Conservation (phyloP, 1,140 invertebrate genomes). For the Drosophila rufa region DNA sequence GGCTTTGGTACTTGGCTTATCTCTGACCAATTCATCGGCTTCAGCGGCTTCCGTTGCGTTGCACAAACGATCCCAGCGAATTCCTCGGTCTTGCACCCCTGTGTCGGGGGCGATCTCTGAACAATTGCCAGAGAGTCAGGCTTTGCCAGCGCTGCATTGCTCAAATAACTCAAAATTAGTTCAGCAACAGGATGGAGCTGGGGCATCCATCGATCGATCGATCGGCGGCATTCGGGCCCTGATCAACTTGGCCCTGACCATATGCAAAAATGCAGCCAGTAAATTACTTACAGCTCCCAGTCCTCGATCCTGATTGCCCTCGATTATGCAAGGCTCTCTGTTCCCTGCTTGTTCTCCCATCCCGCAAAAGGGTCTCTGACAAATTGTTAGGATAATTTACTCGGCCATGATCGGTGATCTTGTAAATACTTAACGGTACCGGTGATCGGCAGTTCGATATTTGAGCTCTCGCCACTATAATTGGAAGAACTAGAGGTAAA, state of each 20-base stretch:
- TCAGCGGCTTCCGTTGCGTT: slow-evolving; percentile 65
- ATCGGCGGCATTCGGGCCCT: slow-evolving; percentile 60
- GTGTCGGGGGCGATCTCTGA: slow-evolving; percentile 62
- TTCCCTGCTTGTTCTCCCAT: neutral
- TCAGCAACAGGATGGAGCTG: slow-evolving; percentile 31
- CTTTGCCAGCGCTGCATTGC: slow-evolving; percentile 46
- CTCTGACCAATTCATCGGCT: slow-evolving; percentile 33
- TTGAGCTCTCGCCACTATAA: neutral
- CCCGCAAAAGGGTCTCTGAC: slow-evolving; percentile 8
- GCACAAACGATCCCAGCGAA: slow-evolving; percentile 10
- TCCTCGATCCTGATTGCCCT: slow-evolving; percentile 1
- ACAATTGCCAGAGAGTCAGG: slow-evolving; percentile 31
- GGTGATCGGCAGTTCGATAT: neutral
- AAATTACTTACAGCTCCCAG: slow-evolving; percentile 32
- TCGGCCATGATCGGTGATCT: neutral
- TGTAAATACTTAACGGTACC: slow-evolving; percentile 42
- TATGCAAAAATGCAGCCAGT: slow-evolving; percentile 57
- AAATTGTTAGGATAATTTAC: slow-evolving; percentile 51
- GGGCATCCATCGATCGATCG: slow-evolving; percentile 53
- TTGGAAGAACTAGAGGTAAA: too few species aligned
- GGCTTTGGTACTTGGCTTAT: slow-evolving; percentile 43
- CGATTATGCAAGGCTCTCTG: neutral
- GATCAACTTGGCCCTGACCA: slow-evolving; percentile 52
- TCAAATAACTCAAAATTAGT: slow-evolving; percentile 78
- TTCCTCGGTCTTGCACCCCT: slow-evolving; percentile 5